phyloP scores from a whole-genome alignment of 2,888 invertebrate species.

The Cecidostiba fungosa region DNA sequence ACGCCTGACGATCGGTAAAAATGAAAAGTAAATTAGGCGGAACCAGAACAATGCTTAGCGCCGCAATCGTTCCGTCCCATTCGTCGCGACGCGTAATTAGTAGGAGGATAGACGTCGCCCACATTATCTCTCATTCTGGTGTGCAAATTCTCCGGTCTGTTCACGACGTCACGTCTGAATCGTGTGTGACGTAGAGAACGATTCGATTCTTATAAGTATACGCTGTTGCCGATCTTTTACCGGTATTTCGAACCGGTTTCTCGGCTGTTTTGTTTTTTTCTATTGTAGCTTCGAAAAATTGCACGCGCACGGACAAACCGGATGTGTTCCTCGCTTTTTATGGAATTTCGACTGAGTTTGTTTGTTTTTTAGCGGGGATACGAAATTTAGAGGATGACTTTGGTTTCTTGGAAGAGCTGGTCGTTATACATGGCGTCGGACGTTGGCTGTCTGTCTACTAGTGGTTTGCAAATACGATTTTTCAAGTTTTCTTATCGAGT shows the following conservation, averaged over 20 bases:
- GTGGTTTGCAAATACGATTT: not conserved
- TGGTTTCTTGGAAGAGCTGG: not conserved
- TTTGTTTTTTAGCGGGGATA: not conserved
- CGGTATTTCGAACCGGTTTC: constrained; percentile 16
- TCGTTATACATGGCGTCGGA: not conserved
- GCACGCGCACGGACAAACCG: not conserved
- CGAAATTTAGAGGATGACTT: constrained; percentile 1
- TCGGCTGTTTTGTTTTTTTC: not conserved
- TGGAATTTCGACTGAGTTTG: not conserved
- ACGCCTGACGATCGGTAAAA: not conserved
- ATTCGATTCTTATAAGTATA: too few species aligned
- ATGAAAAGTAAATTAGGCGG: not conserved
- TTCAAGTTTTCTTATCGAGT: not conserved
- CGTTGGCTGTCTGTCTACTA: not conserved
- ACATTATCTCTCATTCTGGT: not conserved
- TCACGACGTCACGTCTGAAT: not conserved
- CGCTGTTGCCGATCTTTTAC: constrained; percentile 14
- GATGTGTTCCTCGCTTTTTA: not conserved
- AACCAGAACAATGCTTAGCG: not conserved
- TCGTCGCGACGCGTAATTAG: constrained; percentile 15
- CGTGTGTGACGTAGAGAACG: not conserved
- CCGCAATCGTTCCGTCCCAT: not conserved
- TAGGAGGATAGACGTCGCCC: not conserved
- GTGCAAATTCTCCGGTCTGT: not conserved
- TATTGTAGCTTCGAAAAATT: not conserved